Evolutionary conservation across 2,888 invertebrate genomes (phyloP).

Genomic region (Nomada ruficornis): DNA sequence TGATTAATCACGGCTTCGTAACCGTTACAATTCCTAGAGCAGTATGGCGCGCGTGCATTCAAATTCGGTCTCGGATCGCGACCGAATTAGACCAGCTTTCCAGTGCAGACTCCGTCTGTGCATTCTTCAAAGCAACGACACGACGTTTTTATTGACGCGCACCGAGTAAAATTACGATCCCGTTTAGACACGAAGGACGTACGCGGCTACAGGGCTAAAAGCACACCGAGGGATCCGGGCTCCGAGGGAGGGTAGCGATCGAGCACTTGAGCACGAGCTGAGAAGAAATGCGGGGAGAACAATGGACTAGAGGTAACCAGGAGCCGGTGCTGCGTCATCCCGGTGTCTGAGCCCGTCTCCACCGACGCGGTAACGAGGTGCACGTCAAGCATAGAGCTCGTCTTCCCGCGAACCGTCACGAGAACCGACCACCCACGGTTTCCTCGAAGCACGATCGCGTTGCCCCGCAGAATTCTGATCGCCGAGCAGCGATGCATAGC

Average conservation of each 20-base stretch:
- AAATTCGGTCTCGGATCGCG: no score
- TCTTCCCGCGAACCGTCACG: conserved; percentile 68
- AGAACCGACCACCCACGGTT: conserved; percentile 71
- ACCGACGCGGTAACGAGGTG: conserved; percentile 78
- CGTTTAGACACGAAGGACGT: conserved; percentile 64
- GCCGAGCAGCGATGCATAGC: background rate
- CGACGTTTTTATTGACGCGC: conserved; percentile 26
- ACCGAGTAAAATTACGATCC: conserved; percentile 43
- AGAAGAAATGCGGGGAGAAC: conserved; percentile 82
- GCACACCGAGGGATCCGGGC: conserved; percentile 71
- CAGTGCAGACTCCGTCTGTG: background rate
- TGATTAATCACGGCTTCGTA: no score
- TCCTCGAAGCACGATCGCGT: conserved; percentile 42
- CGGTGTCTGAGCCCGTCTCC: conserved; percentile 78
- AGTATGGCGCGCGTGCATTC: no score
- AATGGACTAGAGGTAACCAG: conserved; percentile 81
- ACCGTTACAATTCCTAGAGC: no score
- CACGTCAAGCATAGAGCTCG: conserved; percentile 60
- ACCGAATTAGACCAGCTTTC: no score
- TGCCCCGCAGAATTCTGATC: conserved; percentile 27
- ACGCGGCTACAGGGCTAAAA: conserved; percentile 59
- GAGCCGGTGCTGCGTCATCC: conserved; percentile 82
- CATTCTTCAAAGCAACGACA: conserved; percentile 10
- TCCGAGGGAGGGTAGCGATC: conserved; percentile 77
- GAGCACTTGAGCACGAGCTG: conserved; percentile 84